Base-by-base conservation (phyloP, 2,113 vertebrate genomes). In the Rhea pennata region DNA sequence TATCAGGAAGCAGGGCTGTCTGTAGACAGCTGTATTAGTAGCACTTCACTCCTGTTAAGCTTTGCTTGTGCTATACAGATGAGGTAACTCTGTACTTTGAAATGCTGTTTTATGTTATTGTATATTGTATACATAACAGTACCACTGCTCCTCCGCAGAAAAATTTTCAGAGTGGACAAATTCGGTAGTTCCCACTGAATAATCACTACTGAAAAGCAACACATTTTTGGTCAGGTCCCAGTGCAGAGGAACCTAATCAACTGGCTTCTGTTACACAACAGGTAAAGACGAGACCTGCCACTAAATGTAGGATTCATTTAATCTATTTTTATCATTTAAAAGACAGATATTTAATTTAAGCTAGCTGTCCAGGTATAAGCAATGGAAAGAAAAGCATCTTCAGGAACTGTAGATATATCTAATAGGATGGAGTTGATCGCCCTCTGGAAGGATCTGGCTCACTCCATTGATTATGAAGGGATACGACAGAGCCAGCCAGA, bases 401-500 rank as follows among this genome's bases (percentile, higher is more conserved):
- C 39, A 79, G 74, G 29, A 85, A 71, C 16, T 71, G 16, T 76
- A 87, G 29, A 40, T 36, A 58, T 10, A 10, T 58, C 33, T 58
- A 33, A 40, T 10, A 17, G 12, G 24, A 74, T 13, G 20, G 83
- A 29, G 4, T 78, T 36, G 27, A 65, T 48, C 12, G 23, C 16
- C 5, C 11, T 46, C 31, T 61, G n/a, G 46, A 64, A 89, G 59
- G 31, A 65, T 19, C 36, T 72, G 20, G 22, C 16, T 39, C 13
- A 29, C 15, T 67, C 15, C 20, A 27, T 0, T 51, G 39, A 84
- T 71, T 33, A 15, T 12, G 74, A 54, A 0, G 0, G 10, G 24
- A 77, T 12, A 36, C 5, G 72, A 16, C 50, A 81, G 26, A 71
- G 29, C 5, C 9, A 39, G 40, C 11, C 29, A 64, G 20, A 22